These are phyloP conservation scores for Molorchus minor DNA, from an alignment of 2,888 invertebrate genomes.

Conservation along the genomic window DNA sequence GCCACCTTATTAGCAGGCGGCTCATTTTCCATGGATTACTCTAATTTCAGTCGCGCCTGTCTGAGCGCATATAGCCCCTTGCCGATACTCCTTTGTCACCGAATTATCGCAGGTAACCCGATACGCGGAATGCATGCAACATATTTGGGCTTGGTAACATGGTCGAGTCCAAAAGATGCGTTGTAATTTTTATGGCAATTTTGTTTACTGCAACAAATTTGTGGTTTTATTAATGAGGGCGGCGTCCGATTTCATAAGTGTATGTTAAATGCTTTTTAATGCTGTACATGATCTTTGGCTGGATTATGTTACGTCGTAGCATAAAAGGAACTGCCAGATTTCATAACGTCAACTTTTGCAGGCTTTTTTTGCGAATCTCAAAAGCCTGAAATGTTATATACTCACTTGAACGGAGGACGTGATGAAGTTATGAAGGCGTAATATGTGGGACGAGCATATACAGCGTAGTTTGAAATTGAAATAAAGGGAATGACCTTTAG, in stretches of 20 bases:
- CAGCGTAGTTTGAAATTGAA: too few relatives aligned
- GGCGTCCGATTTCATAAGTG: constrained; percentile 16
- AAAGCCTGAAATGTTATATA: too few relatives aligned
- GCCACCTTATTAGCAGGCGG: constrained; percentile 59
- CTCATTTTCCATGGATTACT: constrained; percentile 56
- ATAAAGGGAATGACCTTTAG: too few relatives aligned
- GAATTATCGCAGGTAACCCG: constrained; percentile 47
- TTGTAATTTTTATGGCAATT: constrained; percentile 53
- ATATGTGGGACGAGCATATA: too few relatives aligned
- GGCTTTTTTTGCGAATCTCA: too few relatives aligned
- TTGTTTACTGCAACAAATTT: constrained; percentile 33
- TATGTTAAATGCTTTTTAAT: constrained; percentile 21
- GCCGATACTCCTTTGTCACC: constrained; percentile 57
- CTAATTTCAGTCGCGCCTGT: constrained; percentile 54
- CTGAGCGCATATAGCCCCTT: constrained; percentile 48
- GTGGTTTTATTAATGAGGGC: constrained; percentile 18
- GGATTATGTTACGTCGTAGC: constrained; percentile 18
- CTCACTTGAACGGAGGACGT: too few relatives aligned
- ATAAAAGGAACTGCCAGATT: constrained; percentile 16
- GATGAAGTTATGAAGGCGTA: too few relatives aligned
- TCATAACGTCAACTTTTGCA: constrained; percentile 7
- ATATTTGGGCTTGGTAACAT: constrained; percentile 28
- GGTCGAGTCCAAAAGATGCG: constrained; percentile 47
- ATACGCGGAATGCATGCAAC: constrained; percentile 27
- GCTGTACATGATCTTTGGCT: constrained; percentile 21